Evolutionary conservation across 2,797 vertebrate species (phyloP).

Genomic region (Borostomias antarcticus): DNA sequence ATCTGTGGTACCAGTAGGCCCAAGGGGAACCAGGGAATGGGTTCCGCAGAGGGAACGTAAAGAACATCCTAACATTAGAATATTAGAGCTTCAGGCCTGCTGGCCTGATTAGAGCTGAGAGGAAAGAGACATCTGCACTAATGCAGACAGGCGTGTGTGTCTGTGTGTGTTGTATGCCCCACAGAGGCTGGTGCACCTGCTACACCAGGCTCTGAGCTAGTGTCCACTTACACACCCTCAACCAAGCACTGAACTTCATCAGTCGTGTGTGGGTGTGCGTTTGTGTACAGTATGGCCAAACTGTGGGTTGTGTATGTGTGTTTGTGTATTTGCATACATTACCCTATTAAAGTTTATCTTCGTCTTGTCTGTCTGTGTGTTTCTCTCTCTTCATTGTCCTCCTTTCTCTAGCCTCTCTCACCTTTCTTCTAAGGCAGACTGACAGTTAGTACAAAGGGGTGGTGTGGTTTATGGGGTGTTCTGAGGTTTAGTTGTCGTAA

Average conservation of each 20-base stretch:
- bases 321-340: too few species aligned
- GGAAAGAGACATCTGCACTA: slow-evolving; percentile 24
- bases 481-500: slow-evolving; percentile 30
- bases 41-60: not conserved
- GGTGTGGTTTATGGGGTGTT: slow-evolving; percentile 3
- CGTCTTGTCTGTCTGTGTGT: too few species aligned
- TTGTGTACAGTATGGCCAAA: not conserved
- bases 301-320: not conserved
- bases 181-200: too few species aligned
- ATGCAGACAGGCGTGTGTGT: slow-evolving; percentile 45
- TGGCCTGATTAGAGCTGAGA: slow-evolving; percentile 40
- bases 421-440: not conserved
- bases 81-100: slow-evolving; percentile 51
- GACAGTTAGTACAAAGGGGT: not conserved
- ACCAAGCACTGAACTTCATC: too few species aligned
- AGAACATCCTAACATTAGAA: slow-evolving; percentile 9
- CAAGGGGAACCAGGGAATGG: not conserved
- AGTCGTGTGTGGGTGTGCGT: not conserved
- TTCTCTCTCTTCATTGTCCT: not conserved
- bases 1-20: not conserved
- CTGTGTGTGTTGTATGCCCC: slow-evolving; percentile 8
- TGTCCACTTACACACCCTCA: too few species aligned
- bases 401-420: not conserved
- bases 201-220: too few species aligned
- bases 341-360: too few species aligned